Evolutionary conservation across 2,888 invertebrate species (phyloP).

Genomic region (Megastigmus dorsalis): DNA sequence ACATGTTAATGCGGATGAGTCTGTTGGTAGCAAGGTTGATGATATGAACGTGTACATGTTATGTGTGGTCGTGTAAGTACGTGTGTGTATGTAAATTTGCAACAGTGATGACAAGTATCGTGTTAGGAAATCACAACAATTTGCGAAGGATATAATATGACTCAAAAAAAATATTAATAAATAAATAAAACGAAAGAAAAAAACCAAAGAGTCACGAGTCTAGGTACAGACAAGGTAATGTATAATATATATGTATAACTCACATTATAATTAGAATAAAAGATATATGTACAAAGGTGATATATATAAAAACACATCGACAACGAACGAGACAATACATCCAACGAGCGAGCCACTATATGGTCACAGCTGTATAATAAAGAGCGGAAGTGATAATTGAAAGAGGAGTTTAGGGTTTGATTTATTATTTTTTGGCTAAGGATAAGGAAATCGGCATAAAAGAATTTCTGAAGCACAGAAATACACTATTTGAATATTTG

Average conservation of each 20-base stretch:
- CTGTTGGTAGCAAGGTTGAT: neutral
- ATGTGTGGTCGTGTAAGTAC: neutral
- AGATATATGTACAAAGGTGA: constrained; percentile 71
- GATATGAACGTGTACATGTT: neutral
- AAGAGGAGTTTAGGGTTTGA: neutral
- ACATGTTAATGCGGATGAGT: constrained; percentile 41
- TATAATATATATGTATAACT: constrained; percentile 61
- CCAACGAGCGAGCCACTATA: constrained; percentile 75
- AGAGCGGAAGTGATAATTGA: constrained; percentile 61
- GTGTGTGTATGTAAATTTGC: neutral
- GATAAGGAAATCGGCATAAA: too few species aligned
- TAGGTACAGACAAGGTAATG: constrained; percentile 39
- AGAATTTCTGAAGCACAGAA: too few species aligned
- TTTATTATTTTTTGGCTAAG: too few species aligned
- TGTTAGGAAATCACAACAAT: constrained; percentile 19
- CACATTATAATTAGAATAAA: constrained; percentile 71
- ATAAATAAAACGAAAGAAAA: constrained; percentile 11
- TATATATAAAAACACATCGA: constrained; percentile 68
- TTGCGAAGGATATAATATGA: constrained; percentile 4
- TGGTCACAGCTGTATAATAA: constrained; percentile 72
- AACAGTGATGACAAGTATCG: neutral
- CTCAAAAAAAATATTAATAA: neutral
- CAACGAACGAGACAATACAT: constrained; percentile 75
- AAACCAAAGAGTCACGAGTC: constrained; percentile 41
- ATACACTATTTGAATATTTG: too few species aligned